Percentiles rank a stretch among this genome's conserved stretches.
Evolutionary conservation across 2,797 vertebrate genomes (phyloP).

Genomic region (Oreonectes daqikongensis): DNA sequence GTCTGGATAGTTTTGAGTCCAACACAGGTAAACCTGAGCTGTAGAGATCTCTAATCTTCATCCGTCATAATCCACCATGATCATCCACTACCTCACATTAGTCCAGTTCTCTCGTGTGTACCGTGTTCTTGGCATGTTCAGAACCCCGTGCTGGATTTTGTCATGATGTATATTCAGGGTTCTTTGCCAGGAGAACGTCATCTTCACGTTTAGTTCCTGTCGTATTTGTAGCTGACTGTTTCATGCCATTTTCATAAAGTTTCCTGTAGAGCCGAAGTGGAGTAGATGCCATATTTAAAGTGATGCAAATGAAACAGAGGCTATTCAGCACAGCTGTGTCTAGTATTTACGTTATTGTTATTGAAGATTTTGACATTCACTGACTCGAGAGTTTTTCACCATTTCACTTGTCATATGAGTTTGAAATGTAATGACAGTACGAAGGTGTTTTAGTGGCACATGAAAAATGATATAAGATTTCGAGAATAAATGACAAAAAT

Average conservation of each 20-base stretch:
- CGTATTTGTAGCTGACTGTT: slow-evolving; percentile 46
- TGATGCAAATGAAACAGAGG: not conserved
- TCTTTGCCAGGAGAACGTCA: slow-evolving; percentile 47
- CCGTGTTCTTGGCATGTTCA: slow-evolving; percentile 39
- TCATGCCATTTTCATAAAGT: slow-evolving; percentile 30
- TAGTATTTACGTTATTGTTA: too few species aligned
- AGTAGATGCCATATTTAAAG: not conserved
- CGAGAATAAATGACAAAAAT: too few species aligned
- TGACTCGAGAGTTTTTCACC: too few species aligned
- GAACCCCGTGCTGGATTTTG: slow-evolving; percentile 41
- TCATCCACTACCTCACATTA: slow-evolving; percentile 16
- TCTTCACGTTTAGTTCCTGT: slow-evolving; percentile 50
- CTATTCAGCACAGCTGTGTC: not conserved
- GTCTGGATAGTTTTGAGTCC: slow-evolving; percentile 85
- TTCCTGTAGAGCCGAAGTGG: not conserved
- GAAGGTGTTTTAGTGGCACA: too few species aligned
- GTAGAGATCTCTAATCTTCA: slow-evolving; percentile 54
- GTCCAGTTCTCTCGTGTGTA: slow-evolving; percentile 44
- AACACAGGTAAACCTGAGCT: slow-evolving; percentile 79
- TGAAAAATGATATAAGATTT: too few species aligned
- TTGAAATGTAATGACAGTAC: too few species aligned
- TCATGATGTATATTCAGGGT: slow-evolving; percentile 6
- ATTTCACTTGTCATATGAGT: too few species aligned
- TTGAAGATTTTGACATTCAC: too few species aligned
- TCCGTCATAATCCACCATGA: slow-evolving; percentile 21